Conservation (phyloP, 2,797 vertebrate species). For the Ambastaia sidthimunki region DNA sequence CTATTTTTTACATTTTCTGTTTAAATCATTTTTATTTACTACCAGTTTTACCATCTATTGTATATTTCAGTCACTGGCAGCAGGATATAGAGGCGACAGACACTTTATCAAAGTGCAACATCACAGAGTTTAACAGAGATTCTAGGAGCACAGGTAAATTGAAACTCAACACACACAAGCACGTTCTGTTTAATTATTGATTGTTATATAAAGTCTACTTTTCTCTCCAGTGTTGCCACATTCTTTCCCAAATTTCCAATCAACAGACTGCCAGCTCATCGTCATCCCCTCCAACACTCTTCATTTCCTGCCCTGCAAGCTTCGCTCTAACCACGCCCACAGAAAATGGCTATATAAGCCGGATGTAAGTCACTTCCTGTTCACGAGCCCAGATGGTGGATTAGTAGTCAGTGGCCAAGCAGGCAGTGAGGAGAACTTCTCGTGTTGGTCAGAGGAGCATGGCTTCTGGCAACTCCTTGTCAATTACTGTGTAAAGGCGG, state of each 20-base stretch:
- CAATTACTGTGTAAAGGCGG: slow-evolving; percentile 87
- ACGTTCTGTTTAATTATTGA: not conserved
- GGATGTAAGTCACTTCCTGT: slow-evolving; percentile 77
- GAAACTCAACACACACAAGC: not conserved
- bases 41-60: slow-evolving; percentile 2
- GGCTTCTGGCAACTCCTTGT: slow-evolving; percentile 88
- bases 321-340: slow-evolving; percentile 90
- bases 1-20: not conserved
- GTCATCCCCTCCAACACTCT: slow-evolving; percentile 84
- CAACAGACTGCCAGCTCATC: slow-evolving; percentile 26
- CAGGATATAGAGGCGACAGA: slow-evolving; percentile 85
- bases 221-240: slow-evolving; percentile 65
- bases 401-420: slow-evolving; percentile 88
- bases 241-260: slow-evolving; percentile 23
- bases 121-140: slow-evolving; percentile 48
- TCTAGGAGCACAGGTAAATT: slow-evolving; percentile 32
- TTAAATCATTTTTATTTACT: not conserved
- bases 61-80: slow-evolving; percentile 82
- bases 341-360: slow-evolving; percentile 85
- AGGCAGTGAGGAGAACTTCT: slow-evolving; percentile 81
- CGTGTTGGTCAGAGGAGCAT: slow-evolving; percentile 93
- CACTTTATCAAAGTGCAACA: slow-evolving; percentile 49
- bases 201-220: not conserved
- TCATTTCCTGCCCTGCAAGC: slow-evolving; percentile 84
- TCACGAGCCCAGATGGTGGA: slow-evolving; percentile 85